A percentile compares a stretch with the other conserved stretches of the same genome.
phyloP scores from a whole-genome alignment of 2,888 invertebrate species.

The Nephrotoma guestfalica region DNA sequence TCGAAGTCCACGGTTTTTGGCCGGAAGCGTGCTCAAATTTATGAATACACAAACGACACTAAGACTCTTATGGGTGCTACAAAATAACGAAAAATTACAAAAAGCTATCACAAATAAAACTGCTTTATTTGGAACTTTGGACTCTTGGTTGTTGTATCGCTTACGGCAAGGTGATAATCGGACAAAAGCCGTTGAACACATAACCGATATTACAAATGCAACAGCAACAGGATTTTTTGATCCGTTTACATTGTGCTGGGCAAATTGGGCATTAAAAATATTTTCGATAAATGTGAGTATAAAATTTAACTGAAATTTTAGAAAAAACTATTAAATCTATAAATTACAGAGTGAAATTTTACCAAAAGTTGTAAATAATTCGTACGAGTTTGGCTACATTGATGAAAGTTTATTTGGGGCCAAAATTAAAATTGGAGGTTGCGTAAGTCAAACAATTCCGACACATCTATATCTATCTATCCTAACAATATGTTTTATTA shows the following conservation, averaged over 20 bases:
- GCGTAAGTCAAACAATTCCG: conserved; percentile 40
- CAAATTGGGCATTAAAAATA: conserved; percentile 49
- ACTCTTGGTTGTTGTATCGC: conserved; percentile 86
- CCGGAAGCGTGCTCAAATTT: conserved; percentile 71
- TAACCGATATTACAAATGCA: conserved; percentile 82
- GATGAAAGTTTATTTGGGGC: conserved; percentile 54
- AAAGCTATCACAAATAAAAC: conserved; percentile 45
- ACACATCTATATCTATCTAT: not conserved
- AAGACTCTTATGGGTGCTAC: conserved; percentile 62
- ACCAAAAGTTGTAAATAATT: conserved; percentile 68
- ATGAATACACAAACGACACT: conserved; percentile 72
- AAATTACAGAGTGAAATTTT: conserved; percentile 47
- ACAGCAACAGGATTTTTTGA: conserved; percentile 88
- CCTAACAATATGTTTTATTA: not conserved
- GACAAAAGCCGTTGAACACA: conserved; percentile 35
- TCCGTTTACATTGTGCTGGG: conserved; percentile 82
- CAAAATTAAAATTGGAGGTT: conserved; percentile 60
- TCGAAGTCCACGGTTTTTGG: conserved; percentile 63
- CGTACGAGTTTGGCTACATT: conserved; percentile 55
- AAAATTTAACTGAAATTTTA: not conserved
- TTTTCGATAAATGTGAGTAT: conserved; percentile 43
- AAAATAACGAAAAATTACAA: conserved; percentile 53
- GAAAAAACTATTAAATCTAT: not conserved
- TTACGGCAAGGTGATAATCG: conserved; percentile 35
- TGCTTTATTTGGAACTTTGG: conserved; percentile 74